These are phyloP conservation scores for Plotosus lineatus DNA, from an alignment of 2,113 vertebrate species.

Conservation along the genomic window DNA sequence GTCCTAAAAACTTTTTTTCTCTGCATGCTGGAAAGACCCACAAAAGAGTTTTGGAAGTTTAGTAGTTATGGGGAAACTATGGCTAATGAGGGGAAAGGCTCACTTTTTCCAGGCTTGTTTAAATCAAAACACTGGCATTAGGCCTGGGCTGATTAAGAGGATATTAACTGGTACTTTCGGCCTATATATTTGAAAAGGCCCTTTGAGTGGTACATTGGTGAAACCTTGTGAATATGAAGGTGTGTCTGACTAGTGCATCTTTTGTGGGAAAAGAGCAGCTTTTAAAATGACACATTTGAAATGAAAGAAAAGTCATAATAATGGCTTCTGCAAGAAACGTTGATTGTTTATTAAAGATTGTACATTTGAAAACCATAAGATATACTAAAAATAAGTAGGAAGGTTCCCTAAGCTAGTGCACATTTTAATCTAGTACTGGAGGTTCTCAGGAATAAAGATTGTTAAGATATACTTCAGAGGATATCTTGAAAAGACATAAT, in stretches of 20 bases:
- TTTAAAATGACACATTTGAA: not conserved
- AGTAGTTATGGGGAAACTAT: slow-evolving; percentile 37
- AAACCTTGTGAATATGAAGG: not conserved
- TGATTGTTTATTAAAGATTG: not conserved
- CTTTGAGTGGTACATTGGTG: not conserved
- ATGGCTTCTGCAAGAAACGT: not conserved
- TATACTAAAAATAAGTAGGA: not conserved
- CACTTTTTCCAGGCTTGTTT: slow-evolving; percentile 52
- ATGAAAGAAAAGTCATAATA: not conserved
- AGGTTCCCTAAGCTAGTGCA: not conserved
- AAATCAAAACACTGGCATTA: slow-evolving; percentile 39
- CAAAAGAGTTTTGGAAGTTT: slow-evolving; percentile 33
- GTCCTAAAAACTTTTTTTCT: slow-evolving; percentile 21
- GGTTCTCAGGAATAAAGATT: not conserved
- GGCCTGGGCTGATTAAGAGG: slow-evolving; percentile 33
- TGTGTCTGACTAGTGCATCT: not conserved
- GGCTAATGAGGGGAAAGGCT: slow-evolving; percentile 41
- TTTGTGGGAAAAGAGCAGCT: not conserved
- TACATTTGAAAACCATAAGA: not conserved
- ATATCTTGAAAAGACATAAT: not conserved
- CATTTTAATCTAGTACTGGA: not conserved
- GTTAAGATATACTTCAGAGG: not conserved
- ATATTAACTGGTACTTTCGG: slow-evolving; percentile 35
- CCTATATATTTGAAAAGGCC: slow-evolving; percentile 4
- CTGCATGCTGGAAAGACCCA: not conserved